A percentile compares a stretch with the other conserved stretches of the same genome.
Conservation (phyloP, 30 jellyfish, hydroid and myxozoan genomes). For the Hydra vulgaris region DNA sequence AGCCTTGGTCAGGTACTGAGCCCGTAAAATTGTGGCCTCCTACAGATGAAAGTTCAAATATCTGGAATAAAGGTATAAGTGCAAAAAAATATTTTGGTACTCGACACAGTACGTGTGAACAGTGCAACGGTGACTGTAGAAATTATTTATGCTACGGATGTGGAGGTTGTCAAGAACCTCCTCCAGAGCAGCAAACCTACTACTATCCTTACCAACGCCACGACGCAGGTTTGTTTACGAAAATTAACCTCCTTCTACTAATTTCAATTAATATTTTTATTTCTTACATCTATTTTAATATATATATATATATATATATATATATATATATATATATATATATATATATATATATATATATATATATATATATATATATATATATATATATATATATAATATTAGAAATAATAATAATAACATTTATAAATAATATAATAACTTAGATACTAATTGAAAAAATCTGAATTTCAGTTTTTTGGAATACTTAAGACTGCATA, state of each 20-base stretch:
- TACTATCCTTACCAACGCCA: conserved; percentile 78
- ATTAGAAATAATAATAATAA: too few relatives aligned
- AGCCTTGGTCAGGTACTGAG: not conserved
- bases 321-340: too few relatives aligned
- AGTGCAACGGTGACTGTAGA: conserved; percentile 89
- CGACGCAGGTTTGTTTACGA: conserved; percentile 73
- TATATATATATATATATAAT: too few relatives aligned
- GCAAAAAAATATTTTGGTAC: not conserved
- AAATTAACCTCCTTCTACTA: not conserved
- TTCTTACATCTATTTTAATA: not conserved
- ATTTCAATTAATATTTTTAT: too few relatives aligned
- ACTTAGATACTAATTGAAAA: too few relatives aligned
- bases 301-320: too few relatives aligned
- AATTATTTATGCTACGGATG: conserved; percentile 90
- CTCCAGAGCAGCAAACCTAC: conserved; percentile 58
- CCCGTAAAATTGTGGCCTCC: not conserved
- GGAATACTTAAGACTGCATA: too few relatives aligned
- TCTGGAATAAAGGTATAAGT: not conserved
- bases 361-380: too few relatives aligned
- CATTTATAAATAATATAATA: too few relatives aligned
- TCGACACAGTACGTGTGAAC: conserved; percentile 51
- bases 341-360: too few relatives aligned
- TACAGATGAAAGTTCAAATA: conserved; percentile 3
- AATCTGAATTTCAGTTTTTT: too few relatives aligned
- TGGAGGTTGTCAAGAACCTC: conserved; percentile 95